Base-by-base conservation (phyloP, 2,113 vertebrate species). In the Nothobranchius kuhntae region DNA sequence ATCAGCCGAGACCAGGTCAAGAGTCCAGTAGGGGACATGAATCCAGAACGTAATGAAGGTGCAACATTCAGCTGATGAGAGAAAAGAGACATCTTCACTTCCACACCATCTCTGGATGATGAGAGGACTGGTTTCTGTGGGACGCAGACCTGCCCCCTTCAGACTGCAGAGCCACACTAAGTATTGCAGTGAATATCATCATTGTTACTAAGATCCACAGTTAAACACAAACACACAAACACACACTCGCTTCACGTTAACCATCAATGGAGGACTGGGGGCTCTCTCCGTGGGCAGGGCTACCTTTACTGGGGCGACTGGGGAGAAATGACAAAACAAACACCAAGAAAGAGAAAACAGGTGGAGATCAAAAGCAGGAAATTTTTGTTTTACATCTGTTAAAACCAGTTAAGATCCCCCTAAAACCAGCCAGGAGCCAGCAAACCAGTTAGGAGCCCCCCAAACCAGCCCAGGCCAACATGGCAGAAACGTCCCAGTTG, bases 241-340 rank as follows among this genome's bases (percentile, higher is more conserved):
- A 78, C 35, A 62, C 51, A 76, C 51, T 42, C 4, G 11, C 53
- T 9, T 58, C 67, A 21, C 50, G 7, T 77, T 68, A 89, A 67
- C 75, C 81, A 57, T 89, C 87, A 6, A 89, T 53, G 10, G 87
- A 84, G 2, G 85, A 87, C 85, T 89, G 87, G 62, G 87, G 87
- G 52, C 87, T 89, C 70, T 89, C 87, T 83, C 87, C 87, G 9
- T 89, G 87, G 83, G 85, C 83, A 2, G 87, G 87, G 70, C 87
- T 87, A 65, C 87, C 83, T 79, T 86, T 89, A 81, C 38, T 81
- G 45, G 83, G 72, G 64, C 85, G 87, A 74, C 87, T 89, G 75
- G 48, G n/a, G 44, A 61, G 15, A 54, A 46, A 65, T 3, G 13
- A 72, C 56, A 65, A 45, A 63, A 75, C 56, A 53, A 60, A 59